Evolutionary conservation across 1,140 invertebrate genomes (phyloP).

Genomic region (Halictus rubicundus): DNA sequence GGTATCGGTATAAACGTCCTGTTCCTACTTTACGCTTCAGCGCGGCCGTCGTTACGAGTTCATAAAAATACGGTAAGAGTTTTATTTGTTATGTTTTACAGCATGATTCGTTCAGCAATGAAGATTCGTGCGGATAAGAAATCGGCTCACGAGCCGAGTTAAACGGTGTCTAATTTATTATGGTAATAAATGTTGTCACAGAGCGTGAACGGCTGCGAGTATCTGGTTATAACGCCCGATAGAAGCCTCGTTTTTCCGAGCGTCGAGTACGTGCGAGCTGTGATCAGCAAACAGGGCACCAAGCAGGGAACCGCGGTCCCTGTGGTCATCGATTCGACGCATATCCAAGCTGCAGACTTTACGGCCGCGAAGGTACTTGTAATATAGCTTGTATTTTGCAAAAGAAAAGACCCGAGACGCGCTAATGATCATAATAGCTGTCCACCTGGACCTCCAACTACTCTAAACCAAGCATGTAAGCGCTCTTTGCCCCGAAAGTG

Average conservation of each 20-base stretch:
- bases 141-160: too few relatives aligned
- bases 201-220: conserved; percentile 84
- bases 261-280: conserved; percentile 88
- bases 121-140: not conserved
- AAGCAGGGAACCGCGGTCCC: conserved; percentile 83
- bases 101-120: too few relatives aligned
- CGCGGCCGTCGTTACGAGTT: conserved; percentile 85
- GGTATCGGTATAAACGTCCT: conserved; percentile 87
- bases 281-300: conserved; percentile 87
- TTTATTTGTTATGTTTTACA: not conserved
- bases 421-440: too few relatives aligned
- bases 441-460: too few relatives aligned
- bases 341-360: conserved; percentile 89
- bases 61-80: conserved; percentile 81
- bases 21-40: conserved; percentile 87
- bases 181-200: conserved; percentile 63
- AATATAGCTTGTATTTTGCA: not conserved
- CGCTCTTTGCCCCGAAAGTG: too few relatives aligned
- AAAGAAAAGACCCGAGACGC: too few relatives aligned
- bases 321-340: conserved; percentile 88
- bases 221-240: conserved; percentile 87
- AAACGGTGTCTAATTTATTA: too few relatives aligned
- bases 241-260: conserved; percentile 88
- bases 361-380: conserved; percentile 85
- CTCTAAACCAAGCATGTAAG: too few relatives aligned